These are phyloP conservation scores for Phodopus roborovskii DNA, from an alignment of 2,113 vertebrate species.

Conservation along the genomic window DNA sequence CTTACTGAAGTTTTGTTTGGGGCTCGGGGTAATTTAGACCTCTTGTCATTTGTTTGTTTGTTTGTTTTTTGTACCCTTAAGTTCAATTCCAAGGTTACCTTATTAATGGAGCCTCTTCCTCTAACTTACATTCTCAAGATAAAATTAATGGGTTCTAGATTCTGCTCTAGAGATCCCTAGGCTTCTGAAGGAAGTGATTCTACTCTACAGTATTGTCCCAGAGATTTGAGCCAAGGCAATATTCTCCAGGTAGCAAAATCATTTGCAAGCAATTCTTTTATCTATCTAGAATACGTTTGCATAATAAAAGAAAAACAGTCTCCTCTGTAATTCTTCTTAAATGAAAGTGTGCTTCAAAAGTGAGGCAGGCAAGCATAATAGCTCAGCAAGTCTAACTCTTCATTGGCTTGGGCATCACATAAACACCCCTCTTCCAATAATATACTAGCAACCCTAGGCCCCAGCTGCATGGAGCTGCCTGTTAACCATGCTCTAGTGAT, in stretches of 20 bases:
- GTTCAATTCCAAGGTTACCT: not conserved
- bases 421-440: not conserved
- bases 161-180: rapidly evolving
- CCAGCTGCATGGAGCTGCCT: too few species aligned
- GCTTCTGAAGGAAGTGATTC: not conserved
- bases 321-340: not conserved
- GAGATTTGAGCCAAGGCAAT: not conserved
- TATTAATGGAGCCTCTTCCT: not conserved
- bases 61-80: not conserved
- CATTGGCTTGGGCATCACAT: not conserved
- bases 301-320: not conserved
- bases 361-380: not conserved
- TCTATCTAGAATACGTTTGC: not conserved
- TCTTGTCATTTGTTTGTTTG: not conserved
- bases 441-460: too few species aligned
- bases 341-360: not conserved
- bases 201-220: rapidly evolving
- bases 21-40: not conserved
- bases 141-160: not conserved
- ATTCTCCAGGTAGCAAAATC: not conserved
- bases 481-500: not conserved
- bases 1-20: not conserved
- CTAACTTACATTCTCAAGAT: not conserved
- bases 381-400: not conserved
- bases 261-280: not conserved